Evolutionary conservation across 2,113 vertebrate species (phyloP), one percentile per base, ranked within the genome.

Genomic region (Gobio gobio): DNA sequence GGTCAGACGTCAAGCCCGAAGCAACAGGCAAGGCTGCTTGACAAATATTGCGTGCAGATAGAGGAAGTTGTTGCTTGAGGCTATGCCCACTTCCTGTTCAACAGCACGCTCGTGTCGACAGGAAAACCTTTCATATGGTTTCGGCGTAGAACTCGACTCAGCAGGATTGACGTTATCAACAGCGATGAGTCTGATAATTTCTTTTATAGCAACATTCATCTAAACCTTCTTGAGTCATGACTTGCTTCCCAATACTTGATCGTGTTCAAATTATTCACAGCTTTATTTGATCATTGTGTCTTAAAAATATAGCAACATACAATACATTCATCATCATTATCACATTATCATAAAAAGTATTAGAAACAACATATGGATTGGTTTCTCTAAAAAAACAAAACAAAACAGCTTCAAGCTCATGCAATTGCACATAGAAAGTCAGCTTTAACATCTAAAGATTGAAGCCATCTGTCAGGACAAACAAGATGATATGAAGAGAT

Each of bases 261-360:
- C 5, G 83, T 16, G 12, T 90, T 83, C 59, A 88, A 72, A 86
- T 88, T 74, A 82, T 88, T 95, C 93, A 95, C 92, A 95, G 93
- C 90, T 95, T 95, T 95, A 95, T 94, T 95, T 82, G 83, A 89
- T 90, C 85, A 78, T 90, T 89, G 89, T 77, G 91, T 86, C 33
- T 74, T 24, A 91, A 90, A 93, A 81, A 81, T 22, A 92, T 45
- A 88, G 88, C 86, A 88, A 77, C 26, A 89, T 88, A 93, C n/a
- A 47, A 3, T 63, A 88, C 92, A 94, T 92, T 93, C 88, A 89
- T 86, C 14, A 54, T 83, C 61, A 88, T 90, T 70, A 86, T 87
- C 45, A 82, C 82, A 86, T 86, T 43, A 68, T 89, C 29, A 84
- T 54, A 49, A 81, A 84, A 92, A 91, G 90, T 64, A 49, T 78